phyloP scores from a whole-genome alignment of 2,113 vertebrate genomes.

The Corythornis cristatus region DNA sequence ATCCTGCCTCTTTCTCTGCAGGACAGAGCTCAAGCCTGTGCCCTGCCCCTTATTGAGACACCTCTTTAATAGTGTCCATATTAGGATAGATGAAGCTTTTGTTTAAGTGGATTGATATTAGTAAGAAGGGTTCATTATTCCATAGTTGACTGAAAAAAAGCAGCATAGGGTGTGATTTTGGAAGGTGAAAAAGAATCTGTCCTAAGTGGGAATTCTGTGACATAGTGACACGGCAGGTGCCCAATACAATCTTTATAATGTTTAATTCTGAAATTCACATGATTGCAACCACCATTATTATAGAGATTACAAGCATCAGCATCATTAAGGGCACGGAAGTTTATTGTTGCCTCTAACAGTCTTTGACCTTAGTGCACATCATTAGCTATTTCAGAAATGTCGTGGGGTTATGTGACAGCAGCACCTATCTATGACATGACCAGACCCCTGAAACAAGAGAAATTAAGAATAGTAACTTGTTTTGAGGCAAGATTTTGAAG shows the following conservation, averaged over 20 bases:
- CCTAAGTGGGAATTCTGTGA: background rate
- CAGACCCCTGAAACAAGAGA: background rate
- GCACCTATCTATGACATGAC: background rate
- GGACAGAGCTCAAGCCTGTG: background rate
- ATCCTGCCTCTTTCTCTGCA: background rate
- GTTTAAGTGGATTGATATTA: background rate
- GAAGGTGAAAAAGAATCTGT: background rate
- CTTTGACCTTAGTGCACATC: background rate
- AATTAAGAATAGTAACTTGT: background rate
- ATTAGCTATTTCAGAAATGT: background rate
- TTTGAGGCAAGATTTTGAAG: background rate
- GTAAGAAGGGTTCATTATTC: background rate
- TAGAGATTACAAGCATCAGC: background rate
- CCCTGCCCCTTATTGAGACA: background rate
- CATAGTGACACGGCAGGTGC: background rate
- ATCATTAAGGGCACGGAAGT: background rate
- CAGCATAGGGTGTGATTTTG: background rate
- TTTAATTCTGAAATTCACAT: background rate
- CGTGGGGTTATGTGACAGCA: background rate
- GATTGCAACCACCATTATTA: background rate
- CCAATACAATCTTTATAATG: background rate
- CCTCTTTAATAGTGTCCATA: background rate
- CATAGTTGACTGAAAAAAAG: background rate
- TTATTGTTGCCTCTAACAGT: background rate
- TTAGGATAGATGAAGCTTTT: background rate